Base-by-base conservation (phyloP, 2,797 vertebrate genomes). In the Tiaroga cobitis region DNA sequence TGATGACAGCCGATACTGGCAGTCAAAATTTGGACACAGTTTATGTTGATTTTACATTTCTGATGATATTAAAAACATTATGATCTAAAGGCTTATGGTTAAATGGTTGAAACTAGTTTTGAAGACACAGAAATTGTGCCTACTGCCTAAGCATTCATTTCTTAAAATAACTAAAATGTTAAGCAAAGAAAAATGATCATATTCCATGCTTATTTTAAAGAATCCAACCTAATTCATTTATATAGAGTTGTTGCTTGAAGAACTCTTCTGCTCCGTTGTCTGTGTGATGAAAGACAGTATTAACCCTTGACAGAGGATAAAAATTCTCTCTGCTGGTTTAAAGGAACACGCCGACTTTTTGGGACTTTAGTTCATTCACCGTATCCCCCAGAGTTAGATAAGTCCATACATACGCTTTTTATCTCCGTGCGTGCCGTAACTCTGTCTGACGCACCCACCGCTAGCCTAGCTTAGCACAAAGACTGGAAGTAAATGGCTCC, bases 241-340 rank as follows among this genome's bases (percentile, higher is more conserved):
- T 49, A 26, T 10, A 67, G 24, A 39, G 34, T 26, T 65, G 29
- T 51, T 51, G 41, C 37, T 61, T 69, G 46, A 81, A 54, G 21
- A 68, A 59, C 18, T 82, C 51, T 41, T 59, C 19, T 61, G 67
- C 32, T 32, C 51, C 24, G 74, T 26, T 54, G 54, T 61, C 65
- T 83, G 9, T 21, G 15, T 32, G 49, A 81, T 81, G 41, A 85
- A 81, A 85, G 73, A 43, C 34, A 77, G 75, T n/a, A 49, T 56
- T 81, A 84, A 83, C 43, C 70, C 43, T 43, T 43, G 34, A 63
- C 32, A 41, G 34, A 80, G 67, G 34, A 69, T 75, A 80, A 43
- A 41, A 59, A 41, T 5, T 26, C 77, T 80, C 70, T 74, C 81
- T 89, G 70, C 37, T 73, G 56, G 77, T 83, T 75, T 76, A 37